Evolutionary conservation across 2,113 vertebrate species (phyloP), one percentile per base, ranked within the genome.

Genomic region (Setophaga kirtlandii): DNA sequence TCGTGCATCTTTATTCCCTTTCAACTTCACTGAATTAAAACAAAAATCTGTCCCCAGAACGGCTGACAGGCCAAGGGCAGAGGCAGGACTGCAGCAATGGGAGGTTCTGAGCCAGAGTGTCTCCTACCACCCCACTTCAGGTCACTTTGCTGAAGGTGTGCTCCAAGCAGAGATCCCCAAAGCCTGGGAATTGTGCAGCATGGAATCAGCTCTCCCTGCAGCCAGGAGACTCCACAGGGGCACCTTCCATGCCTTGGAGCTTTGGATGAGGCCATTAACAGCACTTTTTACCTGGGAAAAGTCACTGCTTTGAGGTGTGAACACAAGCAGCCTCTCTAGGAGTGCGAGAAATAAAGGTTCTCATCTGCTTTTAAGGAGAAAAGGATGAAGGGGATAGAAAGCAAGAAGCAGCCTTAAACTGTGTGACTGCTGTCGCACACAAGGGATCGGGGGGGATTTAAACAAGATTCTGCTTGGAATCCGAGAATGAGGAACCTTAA

Each of bases 271-370:
- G 23, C 31, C 24, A 30, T 6, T 10, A 63, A 85, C 19, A 44
- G 0, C 42, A 42, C 0, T 24, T 86, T 39, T 11, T 6, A 46
- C 3, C n/a, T 33, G 11, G 5, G 35, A 58, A 39, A 78, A 6
- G 25, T 2, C 12, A 1, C 8, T 22, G 6, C 5, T 86, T 53
- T 7, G 27, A 73, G 22, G 31, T 4, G 58, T 64, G 52, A 58
- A 75, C 11, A 64, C 2, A 37, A 68, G 15, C 33, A 59, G 28
- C 6, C 5, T 4, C 19, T 58, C 20, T 2, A 77, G 9, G 15
- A 17, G 12, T 1, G 9, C 0, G 0, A 50, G 1, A 39, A 81
- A 58, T 7, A n/a, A 76, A 25, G 15, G 2, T 10, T 37, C 22
- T 15, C 2, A 1, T 50, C 23, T 20, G 12, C 5, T 81, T 80